phyloP scores from a whole-genome alignment of 2,888 invertebrate genomes.

The Plebejus melissa region DNA sequence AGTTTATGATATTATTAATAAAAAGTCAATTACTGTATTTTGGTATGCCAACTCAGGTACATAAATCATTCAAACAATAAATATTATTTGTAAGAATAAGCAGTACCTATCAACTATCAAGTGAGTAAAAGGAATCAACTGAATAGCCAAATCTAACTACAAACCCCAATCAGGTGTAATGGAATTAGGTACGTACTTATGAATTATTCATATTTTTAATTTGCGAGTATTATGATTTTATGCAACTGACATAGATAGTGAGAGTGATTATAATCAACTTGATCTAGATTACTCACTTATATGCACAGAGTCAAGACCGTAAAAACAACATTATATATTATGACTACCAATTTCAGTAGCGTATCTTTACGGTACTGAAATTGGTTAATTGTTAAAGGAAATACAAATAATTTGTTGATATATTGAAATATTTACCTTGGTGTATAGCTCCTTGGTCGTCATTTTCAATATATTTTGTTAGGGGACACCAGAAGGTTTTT shows the following conservation, averaged over 20 bases:
- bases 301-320: constrained; percentile 11
- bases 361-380: neutral
- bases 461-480: constrained; percentile 49
- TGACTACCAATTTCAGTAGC: neutral
- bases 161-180: constrained; percentile 11
- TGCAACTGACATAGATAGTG: constrained; percentile 48
- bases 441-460: constrained; percentile 76
- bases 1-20: too few species aligned
- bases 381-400: constrained; percentile 31
- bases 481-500: constrained; percentile 26
- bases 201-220: constrained; percentile 40
- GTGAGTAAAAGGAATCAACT: neutral
- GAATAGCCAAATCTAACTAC: neutral
- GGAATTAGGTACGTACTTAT: constrained; percentile 34
- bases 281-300: constrained; percentile 32
- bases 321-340: constrained; percentile 35
- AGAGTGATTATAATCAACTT: constrained; percentile 38
- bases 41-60: neutral
- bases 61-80: neutral
- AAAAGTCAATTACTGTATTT: neutral
- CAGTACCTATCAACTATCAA: neutral
- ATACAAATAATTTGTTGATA: constrained; percentile 41
- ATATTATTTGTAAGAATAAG: neutral
- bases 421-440: constrained; percentile 60
- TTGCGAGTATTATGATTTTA: constrained; percentile 41